Conservation (phyloP, 2,113 vertebrate species). For the Oceanodroma tethys region DNA sequence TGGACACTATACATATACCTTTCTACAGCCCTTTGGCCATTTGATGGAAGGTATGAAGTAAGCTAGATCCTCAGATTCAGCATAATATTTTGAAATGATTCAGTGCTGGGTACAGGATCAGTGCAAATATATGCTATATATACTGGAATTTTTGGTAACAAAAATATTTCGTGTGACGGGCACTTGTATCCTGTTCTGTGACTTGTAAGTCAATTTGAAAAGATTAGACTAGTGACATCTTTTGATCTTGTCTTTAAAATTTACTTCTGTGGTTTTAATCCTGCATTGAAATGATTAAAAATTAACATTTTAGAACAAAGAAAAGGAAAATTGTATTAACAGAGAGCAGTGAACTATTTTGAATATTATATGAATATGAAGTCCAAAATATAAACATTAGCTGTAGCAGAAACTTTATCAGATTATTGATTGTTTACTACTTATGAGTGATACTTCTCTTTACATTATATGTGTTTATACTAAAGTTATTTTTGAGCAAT, state of each 20-base stretch:
- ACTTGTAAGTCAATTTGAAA: neutral
- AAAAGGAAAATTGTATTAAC: neutral
- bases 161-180: neutral
- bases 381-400: neutral
- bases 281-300: neutral
- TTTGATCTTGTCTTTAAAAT: neutral
- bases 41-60: neutral
- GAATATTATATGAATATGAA: neutral
- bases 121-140: neutral
- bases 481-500: neutral
- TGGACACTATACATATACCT: neutral
- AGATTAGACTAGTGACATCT: neutral
- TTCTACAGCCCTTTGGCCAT: neutral
- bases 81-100: neutral
- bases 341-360: neutral
- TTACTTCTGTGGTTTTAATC: neutral
- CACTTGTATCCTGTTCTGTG: neutral
- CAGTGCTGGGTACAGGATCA: neutral
- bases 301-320: neutral
- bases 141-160: neutral
- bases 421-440: neutral
- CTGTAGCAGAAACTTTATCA: neutral
- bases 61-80: neutral
- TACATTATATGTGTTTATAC: neutral
- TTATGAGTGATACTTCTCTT: neutral